Percentiles rank a stretch among this genome's conserved stretches.
Evolutionary conservation across 2,888 invertebrate genomes (phyloP).

Genomic region (Allacma fusca): DNA sequence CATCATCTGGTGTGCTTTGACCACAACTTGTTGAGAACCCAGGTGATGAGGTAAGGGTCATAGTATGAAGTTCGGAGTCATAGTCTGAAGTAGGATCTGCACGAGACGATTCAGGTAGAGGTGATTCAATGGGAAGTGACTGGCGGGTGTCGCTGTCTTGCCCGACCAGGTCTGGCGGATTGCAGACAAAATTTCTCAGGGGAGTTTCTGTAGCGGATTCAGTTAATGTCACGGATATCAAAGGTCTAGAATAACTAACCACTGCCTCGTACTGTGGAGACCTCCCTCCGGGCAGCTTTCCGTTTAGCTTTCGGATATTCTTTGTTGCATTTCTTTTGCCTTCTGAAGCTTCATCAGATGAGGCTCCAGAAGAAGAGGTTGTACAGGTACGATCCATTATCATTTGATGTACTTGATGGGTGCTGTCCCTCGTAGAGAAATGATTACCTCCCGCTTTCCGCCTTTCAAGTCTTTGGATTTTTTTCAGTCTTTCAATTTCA

Average conservation of each 20-base stretch:
- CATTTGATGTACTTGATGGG: background rate
- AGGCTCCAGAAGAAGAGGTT: conserved; percentile 11
- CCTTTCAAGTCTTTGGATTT: conserved; percentile 17
- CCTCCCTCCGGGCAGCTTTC: no score
- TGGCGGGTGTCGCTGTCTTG: background rate
- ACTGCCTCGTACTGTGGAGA: no score
- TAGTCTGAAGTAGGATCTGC: conserved; percentile 5
- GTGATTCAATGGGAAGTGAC: background rate
- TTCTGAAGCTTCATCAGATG: background rate
- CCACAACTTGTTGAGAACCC: conserved; percentile 6
- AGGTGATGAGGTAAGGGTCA: background rate
- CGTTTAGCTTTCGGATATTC: no score
- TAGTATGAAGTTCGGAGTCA: background rate
- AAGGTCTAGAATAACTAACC: no score
- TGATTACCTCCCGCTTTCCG: conserved; percentile 14
- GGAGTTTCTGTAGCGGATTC: background rate
- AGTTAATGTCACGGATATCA: no score
- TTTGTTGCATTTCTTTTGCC: background rate
- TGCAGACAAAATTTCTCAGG: background rate
- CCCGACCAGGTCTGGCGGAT: background rate
- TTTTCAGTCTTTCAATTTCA: conserved; percentile 43
- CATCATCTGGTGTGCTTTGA: conserved; percentile 3
- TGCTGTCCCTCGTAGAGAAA: background rate
- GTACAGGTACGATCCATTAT: conserved; percentile 10
- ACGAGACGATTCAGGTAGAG: background rate